Base-by-base conservation (phyloP, 2,888 invertebrate genomes). In the Panopea generosa region DNA sequence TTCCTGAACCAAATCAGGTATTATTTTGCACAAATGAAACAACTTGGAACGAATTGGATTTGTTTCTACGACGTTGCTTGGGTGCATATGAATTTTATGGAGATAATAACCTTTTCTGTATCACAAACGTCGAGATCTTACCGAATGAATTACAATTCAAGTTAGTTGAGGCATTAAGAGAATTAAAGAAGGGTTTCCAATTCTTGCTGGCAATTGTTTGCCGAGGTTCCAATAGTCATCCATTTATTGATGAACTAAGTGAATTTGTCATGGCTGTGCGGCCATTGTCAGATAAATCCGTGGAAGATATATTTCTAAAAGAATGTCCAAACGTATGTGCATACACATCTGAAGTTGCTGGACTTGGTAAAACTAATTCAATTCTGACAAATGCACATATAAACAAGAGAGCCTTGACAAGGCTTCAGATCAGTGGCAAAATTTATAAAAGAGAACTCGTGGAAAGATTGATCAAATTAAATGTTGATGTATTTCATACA, bases 361-460 rank as follows among this genome's bases (percentile, higher is more conserved):
- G 86, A 2, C 71, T 79, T 20, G 86, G 86, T 11, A 86, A 86
- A 63, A 72, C 84, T 20, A 83, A 72, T 24, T 53, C 24, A 6
- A 65, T 86, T n/a, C 38, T 57, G 14, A 61, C 60, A 52, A 38
- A 22, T 1, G 81, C 86, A n/a, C 59, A 57, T n/a, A 22, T 45
- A 22, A 38, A 52, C 0, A 24, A 52, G 2, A 55, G 52, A 57
- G 65, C 65, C 1, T 33, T 83, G 24, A 16, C 38, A 7, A 77
- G 71, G 16, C 27, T 87, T n/a, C 87, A 84, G 50, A 61, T 87
- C 1, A 86, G 85, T 77, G 87, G 87, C 4, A 50, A 62, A 11
- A 24, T 86, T 18, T 43, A 57, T 2, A 79, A 73, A 38, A 45
- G 49, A n/a, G 26, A 49, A 18, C 27, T 86, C 2, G 66, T 86